Evolutionary conservation across 2,113 vertebrate species (phyloP), one percentile per base, ranked within the genome.

Genomic region (Noturus placidus): DNA sequence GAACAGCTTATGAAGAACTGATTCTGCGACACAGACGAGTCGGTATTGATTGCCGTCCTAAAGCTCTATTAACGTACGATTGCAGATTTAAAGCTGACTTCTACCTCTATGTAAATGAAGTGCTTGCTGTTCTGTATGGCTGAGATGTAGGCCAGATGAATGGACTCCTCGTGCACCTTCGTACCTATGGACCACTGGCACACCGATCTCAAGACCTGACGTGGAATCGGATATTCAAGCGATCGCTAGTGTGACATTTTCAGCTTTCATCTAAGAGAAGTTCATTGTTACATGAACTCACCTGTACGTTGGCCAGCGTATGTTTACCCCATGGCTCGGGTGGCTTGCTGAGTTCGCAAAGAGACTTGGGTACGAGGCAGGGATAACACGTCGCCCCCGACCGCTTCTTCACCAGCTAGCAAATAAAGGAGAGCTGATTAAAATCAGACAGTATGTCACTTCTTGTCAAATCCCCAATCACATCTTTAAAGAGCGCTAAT

Each of bases 141-240:
- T 52, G 91, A 92, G 50, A 91, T 67, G 27, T 92, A 92, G 72
- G 90, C 90, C 65, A 91, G 89, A 85, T 91, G 89, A 87, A 92
- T 90, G 8, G 89, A 91, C 83, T 91, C 90, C 77, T 90, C 90
- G 2, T 91, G 91, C 17, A 90, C 87, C 81, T 92, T 91, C 15
- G 89, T 87, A 19, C 91, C 89, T 3, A 89, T 89, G 59, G 88
- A 91, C 91, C 90, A 92, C 84, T 91, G 88, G 86, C 90, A 89
- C 63, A 91, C 88, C 38, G 89, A 92, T 35, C 91, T 89, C 65
- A 91, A 63, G 27, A 92, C 88, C 88, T 92, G 69, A 4, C 56
- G 17, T 33, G 35, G 7, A 52, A 52, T 54, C 22, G 20, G 11
- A 69, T 83, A 8, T 19, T 4, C 50, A 33, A 84, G 42, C 15